These are phyloP conservation scores for Mionectes macconnelli DNA, from an alignment of 2,113 vertebrate species.

Conservation along the genomic window DNA sequence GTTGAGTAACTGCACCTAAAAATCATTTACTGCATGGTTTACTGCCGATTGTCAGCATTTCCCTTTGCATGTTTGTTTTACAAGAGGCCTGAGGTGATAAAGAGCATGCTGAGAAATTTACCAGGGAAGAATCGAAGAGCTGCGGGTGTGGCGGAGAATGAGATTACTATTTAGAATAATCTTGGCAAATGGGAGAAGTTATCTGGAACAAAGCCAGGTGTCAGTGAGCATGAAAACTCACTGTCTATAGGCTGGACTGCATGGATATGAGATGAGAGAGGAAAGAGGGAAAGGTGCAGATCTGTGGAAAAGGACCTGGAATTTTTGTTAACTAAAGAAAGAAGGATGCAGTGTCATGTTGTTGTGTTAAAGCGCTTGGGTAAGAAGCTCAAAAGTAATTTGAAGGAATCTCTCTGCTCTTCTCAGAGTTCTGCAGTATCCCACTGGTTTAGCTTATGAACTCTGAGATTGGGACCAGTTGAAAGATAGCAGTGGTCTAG, in stretches of 20 bases:
- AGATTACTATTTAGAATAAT: background rate
- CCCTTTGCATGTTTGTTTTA: background rate
- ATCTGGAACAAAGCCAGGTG: background rate
- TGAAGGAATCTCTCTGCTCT: background rate
- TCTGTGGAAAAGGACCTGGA: background rate
- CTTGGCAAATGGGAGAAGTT: background rate
- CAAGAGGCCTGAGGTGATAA: background rate
- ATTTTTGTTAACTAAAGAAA: background rate
- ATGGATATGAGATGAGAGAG: background rate
- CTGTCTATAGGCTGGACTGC: background rate
- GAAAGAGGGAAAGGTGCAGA: background rate
- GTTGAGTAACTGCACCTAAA: background rate
- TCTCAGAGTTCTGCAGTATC: background rate
- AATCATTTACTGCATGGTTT: background rate
- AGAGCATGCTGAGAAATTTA: background rate
- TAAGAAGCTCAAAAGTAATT: background rate
- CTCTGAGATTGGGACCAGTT: background rate
- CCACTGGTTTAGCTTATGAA: background rate
- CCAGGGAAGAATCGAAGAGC: background rate
- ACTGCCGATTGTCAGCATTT: background rate
- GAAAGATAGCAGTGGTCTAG: background rate
- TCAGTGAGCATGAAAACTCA: background rate
- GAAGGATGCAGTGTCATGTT: background rate
- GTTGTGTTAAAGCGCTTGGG: background rate
- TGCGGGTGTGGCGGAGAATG: background rate